Conservation (phyloP, 2,113 vertebrate genomes). For the Erinaceus europaeus region DNA sequence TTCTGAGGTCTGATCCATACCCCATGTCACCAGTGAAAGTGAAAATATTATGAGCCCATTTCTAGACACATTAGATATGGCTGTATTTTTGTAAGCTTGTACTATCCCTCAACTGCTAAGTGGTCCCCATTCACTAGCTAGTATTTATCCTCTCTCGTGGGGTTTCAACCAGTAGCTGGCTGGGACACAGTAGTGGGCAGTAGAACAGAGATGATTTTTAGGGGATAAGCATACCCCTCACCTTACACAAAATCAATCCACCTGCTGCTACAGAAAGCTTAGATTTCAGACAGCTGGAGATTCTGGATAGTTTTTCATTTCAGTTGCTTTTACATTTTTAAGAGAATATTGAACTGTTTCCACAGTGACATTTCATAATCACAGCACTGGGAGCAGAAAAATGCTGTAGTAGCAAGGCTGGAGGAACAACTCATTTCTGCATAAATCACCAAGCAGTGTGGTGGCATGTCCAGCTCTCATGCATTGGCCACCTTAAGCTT, state of each 20-base stretch:
- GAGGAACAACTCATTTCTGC: constrained; percentile 57
- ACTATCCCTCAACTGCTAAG: no score
- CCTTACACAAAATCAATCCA: constrained; percentile 35
- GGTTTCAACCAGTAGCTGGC: no score
- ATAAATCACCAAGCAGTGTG: constrained; percentile 23
- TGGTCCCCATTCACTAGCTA: no score
- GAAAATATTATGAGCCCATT: no score
- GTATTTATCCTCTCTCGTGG: no score
- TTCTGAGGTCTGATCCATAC: no score
- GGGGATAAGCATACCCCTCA: neutral
- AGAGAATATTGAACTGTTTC: constrained; percentile 81
- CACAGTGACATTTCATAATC: constrained; percentile 85
- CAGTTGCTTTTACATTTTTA: constrained; percentile 63
- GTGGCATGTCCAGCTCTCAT: no score
- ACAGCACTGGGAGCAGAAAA: constrained; percentile 65
- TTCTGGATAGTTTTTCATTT: constrained; percentile 46
- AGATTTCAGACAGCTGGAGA: constrained; percentile 34
- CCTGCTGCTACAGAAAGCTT: constrained; percentile 22
- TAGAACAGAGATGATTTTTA: constrained; percentile 17
- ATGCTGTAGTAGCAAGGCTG: constrained; percentile 60
- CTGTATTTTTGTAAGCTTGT: no score
- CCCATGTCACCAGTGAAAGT: no score
- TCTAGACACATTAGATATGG: no score
- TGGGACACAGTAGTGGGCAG: neutral
- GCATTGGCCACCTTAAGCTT: no score